Conservation (phyloP, 2,888 invertebrate genomes). For the Limnephilus rhombicus region DNA sequence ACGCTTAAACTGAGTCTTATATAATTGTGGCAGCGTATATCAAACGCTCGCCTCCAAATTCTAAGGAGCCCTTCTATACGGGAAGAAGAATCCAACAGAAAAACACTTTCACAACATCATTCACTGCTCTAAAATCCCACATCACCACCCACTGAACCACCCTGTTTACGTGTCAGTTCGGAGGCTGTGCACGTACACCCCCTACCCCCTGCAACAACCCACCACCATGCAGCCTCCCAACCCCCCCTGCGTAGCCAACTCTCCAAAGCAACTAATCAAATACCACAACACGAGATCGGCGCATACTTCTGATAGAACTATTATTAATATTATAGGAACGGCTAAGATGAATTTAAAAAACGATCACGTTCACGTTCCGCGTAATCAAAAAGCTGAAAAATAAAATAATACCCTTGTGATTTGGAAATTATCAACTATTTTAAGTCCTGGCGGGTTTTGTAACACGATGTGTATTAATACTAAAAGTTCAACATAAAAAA, state of each 20-base stretch:
- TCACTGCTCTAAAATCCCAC: not conserved
- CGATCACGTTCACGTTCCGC: not conserved
- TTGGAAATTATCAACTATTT: no score
- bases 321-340: not conserved
- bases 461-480: no score
- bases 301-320: not conserved
- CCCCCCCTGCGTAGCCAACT: slow-evolving; percentile 27
- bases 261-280: slow-evolving; percentile 22
- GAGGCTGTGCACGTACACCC: slow-evolving; percentile 22
- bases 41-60: no score
- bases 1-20: no score
- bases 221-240: not conserved
- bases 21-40: no score
- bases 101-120: not conserved
- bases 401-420: not conserved
- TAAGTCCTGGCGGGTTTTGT: no score
- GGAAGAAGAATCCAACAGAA: not conserved
- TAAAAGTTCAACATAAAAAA: no score
- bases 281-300: not conserved
- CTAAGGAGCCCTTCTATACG: no score
- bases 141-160: not conserved
- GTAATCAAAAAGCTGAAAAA: not conserved
- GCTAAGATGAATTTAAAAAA: not conserved
- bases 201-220: not conserved
- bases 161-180: not conserved